Percentiles rank a stretch among this genome's conserved stretches.
phyloP scores from a whole-genome alignment of 2,888 invertebrate genomes.

The Tenthredo livida region DNA sequence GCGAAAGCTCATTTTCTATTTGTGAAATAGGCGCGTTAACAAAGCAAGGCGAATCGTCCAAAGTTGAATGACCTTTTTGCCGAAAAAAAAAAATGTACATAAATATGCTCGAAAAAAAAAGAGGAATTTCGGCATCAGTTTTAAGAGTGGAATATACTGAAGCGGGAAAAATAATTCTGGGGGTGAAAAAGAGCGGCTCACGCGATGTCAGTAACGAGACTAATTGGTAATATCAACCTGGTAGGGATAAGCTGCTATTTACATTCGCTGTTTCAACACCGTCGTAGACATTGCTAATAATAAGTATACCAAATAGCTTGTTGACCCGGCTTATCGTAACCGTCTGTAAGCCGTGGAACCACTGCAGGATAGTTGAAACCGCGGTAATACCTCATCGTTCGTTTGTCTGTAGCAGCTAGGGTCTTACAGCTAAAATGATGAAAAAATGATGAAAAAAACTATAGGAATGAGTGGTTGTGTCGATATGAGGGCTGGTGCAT shows the following conservation, averaged over 20 bases:
- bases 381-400: not conserved
- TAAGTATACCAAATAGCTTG: constrained; percentile 47
- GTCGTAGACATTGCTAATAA: constrained; percentile 34
- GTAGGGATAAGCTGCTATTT: constrained; percentile 30
- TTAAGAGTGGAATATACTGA: not conserved
- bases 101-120: not conserved
- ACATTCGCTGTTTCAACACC: constrained; percentile 1
- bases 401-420: not conserved
- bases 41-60: not conserved
- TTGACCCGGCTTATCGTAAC: constrained; percentile 47
- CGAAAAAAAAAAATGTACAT: too few species aligned
- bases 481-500: not conserved
- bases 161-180: not conserved
- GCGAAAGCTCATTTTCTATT: not conserved
- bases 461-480: not conserved
- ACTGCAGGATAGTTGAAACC: constrained; percentile 27
- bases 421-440: not conserved
- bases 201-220: not conserved
- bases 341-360: constrained; percentile 25
- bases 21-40: not conserved
- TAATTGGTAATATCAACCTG: constrained; percentile 2
- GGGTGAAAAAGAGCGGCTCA: not conserved
- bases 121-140: not conserved
- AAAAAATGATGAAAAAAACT: not conserved
- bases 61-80: not conserved